phyloP scores from a whole-genome alignment of 2,113 vertebrate genomes.

The Dromiciops gliroides region DNA sequence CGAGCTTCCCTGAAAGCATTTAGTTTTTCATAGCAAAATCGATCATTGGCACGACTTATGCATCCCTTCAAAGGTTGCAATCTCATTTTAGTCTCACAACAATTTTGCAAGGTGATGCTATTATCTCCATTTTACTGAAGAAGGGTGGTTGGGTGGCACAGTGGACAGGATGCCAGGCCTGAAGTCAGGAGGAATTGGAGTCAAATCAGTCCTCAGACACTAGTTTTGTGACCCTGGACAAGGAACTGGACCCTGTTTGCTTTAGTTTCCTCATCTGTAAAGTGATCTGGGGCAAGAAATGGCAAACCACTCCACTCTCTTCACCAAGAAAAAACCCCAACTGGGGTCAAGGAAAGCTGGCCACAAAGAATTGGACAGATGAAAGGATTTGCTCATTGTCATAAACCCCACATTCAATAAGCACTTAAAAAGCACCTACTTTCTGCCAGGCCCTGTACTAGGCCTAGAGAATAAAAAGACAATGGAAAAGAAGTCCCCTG shows the following conservation, averaged over 20 bases:
- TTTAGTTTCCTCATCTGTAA: not conserved
- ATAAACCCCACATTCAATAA: no score
- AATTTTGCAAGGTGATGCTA: not conserved
- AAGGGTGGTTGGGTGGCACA: accelerated
- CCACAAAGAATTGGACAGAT: no score
- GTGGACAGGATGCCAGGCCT: not conserved
- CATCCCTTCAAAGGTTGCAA: not conserved
- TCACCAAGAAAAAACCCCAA: not conserved
- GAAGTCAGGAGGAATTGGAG: not conserved
- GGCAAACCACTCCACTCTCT: not conserved
- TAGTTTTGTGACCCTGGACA: not conserved
- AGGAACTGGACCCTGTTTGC: not conserved
- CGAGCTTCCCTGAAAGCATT: no score
- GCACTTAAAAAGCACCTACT: no score
- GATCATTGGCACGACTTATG: not conserved
- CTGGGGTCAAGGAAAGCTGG: not conserved
- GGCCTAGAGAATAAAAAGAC: no score
- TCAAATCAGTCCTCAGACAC: not conserved
- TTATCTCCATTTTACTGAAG: not conserved
- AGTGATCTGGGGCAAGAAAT: not conserved
- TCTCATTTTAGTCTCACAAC: not conserved
- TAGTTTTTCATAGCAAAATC: not conserved
- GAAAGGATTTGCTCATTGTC: no score
- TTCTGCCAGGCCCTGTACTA: no score
- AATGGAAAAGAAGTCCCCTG: no score